A percentile compares a stretch with the other conserved stretches of the same genome.
Evolutionary conservation across 2,888 invertebrate genomes (phyloP).

Genomic region (Alitta virens): DNA sequence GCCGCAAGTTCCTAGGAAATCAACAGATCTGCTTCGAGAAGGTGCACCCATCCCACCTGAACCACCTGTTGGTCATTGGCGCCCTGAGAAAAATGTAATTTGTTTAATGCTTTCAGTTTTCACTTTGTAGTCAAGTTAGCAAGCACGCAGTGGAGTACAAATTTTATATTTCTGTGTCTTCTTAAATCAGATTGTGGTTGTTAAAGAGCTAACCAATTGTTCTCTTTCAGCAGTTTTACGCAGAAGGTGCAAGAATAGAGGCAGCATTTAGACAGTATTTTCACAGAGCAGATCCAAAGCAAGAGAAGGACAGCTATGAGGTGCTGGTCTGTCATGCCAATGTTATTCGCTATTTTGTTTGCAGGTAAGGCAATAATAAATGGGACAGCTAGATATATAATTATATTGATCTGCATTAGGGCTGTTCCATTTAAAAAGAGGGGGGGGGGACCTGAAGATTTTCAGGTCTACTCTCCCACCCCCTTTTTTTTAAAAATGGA

Average conservation of each 20-base stretch:
- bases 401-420: too few species aligned
- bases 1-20: conserved; percentile 40
- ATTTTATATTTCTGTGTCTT: too few species aligned
- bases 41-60: conserved; percentile 94
- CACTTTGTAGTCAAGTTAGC: too few species aligned
- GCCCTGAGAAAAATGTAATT: conserved; percentile 76
- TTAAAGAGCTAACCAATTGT: too few species aligned
- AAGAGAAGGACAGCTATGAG: conserved; percentile 81
- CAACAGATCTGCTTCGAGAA: conserved; percentile 77
- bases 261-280: conserved; percentile 92
- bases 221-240: conserved; percentile 77
- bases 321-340: conserved; percentile 96
- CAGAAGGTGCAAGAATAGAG: conserved; percentile 91
- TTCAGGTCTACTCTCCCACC: too few species aligned
- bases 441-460: too few species aligned
- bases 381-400: too few species aligned
- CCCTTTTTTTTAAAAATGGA: too few species aligned
- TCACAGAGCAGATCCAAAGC: conserved; percentile 78
- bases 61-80: conserved; percentile 85
- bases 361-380: conserved; percentile 48
- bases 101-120: too few species aligned
- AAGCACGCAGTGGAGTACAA: too few species aligned
- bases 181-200: too few species aligned
- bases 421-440: too few species aligned
- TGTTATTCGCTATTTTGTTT: conserved; percentile 79